Evolutionary conservation across 2,113 vertebrate species (phyloP).

Genomic region (Protobothrops mucrosquamatus): DNA sequence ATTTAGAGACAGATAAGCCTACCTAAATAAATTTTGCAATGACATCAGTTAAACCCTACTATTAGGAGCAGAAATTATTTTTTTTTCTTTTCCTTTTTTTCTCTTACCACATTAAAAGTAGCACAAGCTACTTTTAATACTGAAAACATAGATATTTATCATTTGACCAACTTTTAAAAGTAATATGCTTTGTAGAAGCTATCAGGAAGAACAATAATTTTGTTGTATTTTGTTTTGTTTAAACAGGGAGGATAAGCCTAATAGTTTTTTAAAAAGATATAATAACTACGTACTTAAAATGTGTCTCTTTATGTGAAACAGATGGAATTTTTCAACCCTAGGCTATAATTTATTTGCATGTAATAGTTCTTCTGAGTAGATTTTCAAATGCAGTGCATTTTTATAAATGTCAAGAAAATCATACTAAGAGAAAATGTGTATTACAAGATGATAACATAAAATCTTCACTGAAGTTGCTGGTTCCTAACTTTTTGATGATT

Average conservation of each 20-base stretch:
- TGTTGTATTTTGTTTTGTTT: background rate
- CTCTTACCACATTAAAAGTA: background rate
- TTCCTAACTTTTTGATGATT: background rate
- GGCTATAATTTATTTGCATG: background rate
- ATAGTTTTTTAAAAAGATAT: background rate
- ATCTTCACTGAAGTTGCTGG: background rate
- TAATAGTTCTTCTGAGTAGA: background rate
- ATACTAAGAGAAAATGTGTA: background rate
- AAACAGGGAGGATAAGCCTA: background rate
- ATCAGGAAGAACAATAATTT: background rate
- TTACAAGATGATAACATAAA: background rate
- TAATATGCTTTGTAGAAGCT: background rate
- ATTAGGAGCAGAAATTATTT: conserved; percentile 23
- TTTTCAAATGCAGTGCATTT: background rate
- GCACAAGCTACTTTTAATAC: background rate
- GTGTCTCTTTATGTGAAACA: conserved; percentile 3
- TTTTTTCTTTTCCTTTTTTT: conserved; percentile 11
- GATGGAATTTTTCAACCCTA: background rate
- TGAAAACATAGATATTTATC: background rate
- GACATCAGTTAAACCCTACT: background rate
- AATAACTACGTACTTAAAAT: background rate
- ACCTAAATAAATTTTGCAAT: conserved; percentile 25
- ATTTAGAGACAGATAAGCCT: conserved; percentile 2
- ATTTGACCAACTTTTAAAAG: background rate
- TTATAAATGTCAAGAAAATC: background rate